Conservation (phyloP, 2,888 invertebrate genomes). For the Junonia oenone region DNA sequence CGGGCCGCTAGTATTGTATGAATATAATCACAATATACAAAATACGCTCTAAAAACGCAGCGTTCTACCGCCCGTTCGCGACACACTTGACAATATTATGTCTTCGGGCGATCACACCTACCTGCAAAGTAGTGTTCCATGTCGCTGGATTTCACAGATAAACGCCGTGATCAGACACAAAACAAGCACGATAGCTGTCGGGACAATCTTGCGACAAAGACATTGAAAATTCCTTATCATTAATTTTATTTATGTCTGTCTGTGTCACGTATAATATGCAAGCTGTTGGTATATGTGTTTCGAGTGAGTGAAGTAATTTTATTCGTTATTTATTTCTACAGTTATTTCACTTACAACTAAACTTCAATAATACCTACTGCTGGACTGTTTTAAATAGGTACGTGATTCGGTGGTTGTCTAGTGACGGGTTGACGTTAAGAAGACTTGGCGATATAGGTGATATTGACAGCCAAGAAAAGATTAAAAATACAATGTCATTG, state of each 20-base stretch:
- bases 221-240: conserved; percentile 17
- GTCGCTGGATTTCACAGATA: conserved; percentile 45
- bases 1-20: no score
- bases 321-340: no score
- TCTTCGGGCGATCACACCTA: conserved; percentile 47
- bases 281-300: neutral
- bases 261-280: neutral
- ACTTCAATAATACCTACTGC: no score
- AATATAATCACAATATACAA: no score
- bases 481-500: no score
- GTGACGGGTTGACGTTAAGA: no score
- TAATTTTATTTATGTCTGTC: conserved; percentile 11
- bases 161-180: conserved; percentile 46
- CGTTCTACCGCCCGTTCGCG: neutral
- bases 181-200: conserved; percentile 36
- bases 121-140: conserved; percentile 53
- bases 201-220: conserved; percentile 12
- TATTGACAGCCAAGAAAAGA: no score
- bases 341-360: no score
- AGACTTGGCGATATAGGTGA: no score
- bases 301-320: neutral
- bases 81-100: conserved; percentile 17
- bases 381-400: no score
- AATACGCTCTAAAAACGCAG: neutral
- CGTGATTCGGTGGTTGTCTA: no score